These are phyloP conservation scores for Caenorhabditis inopinata DNA, from an alignment of 1,140 invertebrate species.

Conservation along the genomic window DNA sequence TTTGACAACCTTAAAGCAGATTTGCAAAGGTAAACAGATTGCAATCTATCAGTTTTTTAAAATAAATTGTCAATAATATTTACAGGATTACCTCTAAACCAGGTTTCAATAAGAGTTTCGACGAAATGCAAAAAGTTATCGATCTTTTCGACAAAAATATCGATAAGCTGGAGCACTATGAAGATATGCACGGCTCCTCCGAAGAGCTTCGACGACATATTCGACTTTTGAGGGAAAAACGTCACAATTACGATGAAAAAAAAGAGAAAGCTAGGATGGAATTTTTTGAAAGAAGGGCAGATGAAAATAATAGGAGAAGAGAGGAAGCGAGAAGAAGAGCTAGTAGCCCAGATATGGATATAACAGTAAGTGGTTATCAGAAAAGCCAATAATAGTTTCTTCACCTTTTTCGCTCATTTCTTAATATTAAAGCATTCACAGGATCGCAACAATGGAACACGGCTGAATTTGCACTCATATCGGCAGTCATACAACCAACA, in stretches of 20 bases:
- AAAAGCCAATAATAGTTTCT: neutral
- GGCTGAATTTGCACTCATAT: neutral
- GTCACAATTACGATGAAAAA: neutral
- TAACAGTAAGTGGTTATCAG: neutral
- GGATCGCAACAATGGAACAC: neutral
- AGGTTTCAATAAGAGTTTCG: neutral
- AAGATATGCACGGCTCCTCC: neutral
- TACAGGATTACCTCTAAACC: neutral
- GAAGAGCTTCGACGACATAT: neutral
- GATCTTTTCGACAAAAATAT: neutral
- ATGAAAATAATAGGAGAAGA: neutral
- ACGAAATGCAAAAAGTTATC: neutral
- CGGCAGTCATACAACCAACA: too few relatives aligned
- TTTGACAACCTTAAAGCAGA: neutral
- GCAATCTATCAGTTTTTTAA: too few relatives aligned
- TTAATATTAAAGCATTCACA: too few relatives aligned
- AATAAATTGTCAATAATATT: too few relatives aligned
- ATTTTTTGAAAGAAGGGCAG: too few relatives aligned
- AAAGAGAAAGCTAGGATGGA: neutral
- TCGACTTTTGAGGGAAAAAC: neutral
- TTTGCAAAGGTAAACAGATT: neutral
- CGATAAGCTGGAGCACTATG: neutral
- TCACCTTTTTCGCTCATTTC: too few relatives aligned
- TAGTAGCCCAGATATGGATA: neutral
- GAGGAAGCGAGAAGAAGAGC: neutral